These are phyloP conservation scores for Varanus salvator DNA, from an alignment of 2,113 vertebrate genomes.

Conservation along the genomic window DNA sequence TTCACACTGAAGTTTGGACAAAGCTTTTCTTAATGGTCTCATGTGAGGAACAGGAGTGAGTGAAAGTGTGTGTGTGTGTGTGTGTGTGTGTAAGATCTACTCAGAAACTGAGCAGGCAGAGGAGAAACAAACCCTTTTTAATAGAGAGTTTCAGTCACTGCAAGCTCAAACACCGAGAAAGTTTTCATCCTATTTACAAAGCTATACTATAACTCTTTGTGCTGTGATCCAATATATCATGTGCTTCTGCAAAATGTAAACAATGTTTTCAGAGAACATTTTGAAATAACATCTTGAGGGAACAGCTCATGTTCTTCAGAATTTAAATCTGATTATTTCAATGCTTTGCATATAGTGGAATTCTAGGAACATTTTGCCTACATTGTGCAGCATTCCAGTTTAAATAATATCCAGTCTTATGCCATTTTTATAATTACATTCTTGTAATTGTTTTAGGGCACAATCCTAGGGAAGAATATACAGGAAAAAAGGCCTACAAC, in stretches of 20 bases:
- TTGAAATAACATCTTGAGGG: slow-evolving; percentile 31
- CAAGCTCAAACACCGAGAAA: slow-evolving; percentile 14
- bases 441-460: background rate
- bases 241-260: slow-evolving; percentile 34
- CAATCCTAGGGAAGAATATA: too few species aligned
- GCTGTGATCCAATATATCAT: slow-evolving; percentile 30
- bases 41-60: too few species aligned
- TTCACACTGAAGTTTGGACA: too few species aligned
- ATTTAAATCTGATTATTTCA: slow-evolving; percentile 38
- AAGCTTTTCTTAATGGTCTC: too few species aligned
- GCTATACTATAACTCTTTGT: background rate
- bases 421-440: background rate
- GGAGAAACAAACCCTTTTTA: background rate
- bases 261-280: slow-evolving; percentile 19
- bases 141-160: background rate
- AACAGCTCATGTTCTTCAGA: slow-evolving; percentile 8
- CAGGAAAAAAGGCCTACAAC: too few species aligned
- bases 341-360: slow-evolving; percentile 8
- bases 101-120: too few species aligned
- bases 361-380: slow-evolving; percentile 7
- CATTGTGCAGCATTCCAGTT: background rate
- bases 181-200: slow-evolving; percentile 17
- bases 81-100: too few species aligned
- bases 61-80: too few species aligned
- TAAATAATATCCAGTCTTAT: background rate